Base-by-base conservation (phyloP, 2,113 vertebrate species). In the Alethe castanea region DNA sequence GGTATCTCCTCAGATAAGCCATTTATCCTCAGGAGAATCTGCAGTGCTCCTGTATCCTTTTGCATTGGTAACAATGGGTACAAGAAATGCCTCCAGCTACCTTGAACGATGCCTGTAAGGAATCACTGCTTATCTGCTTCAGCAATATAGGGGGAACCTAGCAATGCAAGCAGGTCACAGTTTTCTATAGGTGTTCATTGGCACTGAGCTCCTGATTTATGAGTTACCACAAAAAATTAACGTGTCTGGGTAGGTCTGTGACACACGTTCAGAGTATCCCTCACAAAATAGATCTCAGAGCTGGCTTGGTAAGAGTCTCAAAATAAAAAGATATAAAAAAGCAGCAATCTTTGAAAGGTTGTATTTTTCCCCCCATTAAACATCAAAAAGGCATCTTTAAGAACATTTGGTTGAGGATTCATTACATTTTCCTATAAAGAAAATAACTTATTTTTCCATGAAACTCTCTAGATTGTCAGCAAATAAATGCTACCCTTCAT, bases 221-320 rank as follows among this genome's bases (percentile, higher is more conserved):
- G 11, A 50, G 28, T 45, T 33, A 38, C 3, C 6, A 54, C 14
- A 25, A n/a, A 73, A 91, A 77, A 40, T 6, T 24, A 72, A 11
- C 12, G 1, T 11, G 44, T 45, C 18, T 44, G 35, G 8, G 18
- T 15, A 6, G 64, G 23, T 14, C 16, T 9, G 2, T 2, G 0
- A 19, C 28, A 62, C 35, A 36, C 0, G 0, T 47, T 86, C 47
- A 69, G 54, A 56, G 6, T 2, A 19, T 5, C 12, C 24, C 18
- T 64, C 28, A 54, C 54, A 48, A 69, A 61, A 52, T 8, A 84
- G 19, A 44, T 38, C 35, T 62, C 8, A 5, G 36, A 33, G 14
- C 1, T 69, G 13, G 8, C 36, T 77, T 50, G 29, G 14, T 14
- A 57, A 17, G 5, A 9, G 1, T 44, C 38, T 64, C 4, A 0